These are phyloP conservation scores for Apogon talboti DNA, from an alignment of 2,797 vertebrate species.

Conservation along the genomic window DNA sequence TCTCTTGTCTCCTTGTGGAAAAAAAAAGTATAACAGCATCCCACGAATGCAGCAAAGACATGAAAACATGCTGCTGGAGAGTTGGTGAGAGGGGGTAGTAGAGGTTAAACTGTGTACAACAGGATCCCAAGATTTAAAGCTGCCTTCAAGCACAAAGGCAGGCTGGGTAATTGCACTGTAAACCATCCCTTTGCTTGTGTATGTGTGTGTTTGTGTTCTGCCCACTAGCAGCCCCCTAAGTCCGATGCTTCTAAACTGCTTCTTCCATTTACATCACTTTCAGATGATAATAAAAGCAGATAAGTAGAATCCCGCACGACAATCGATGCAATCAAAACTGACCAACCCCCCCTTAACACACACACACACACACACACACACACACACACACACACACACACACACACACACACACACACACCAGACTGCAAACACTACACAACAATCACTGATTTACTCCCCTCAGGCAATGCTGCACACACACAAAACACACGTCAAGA, in stretches of 20 bases:
- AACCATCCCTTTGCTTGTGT: conserved; percentile 47
- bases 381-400: conserved; percentile 5
- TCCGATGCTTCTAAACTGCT: conserved; percentile 47
- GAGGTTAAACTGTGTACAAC: conserved; percentile 40
- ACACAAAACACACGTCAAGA: conserved; percentile 1
- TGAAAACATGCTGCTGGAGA: conserved; percentile 9
- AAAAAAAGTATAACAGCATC: conserved; percentile 9
- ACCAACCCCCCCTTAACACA: background rate
- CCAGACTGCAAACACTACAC: conserved; percentile 7
- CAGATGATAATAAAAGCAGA: conserved; percentile 58
- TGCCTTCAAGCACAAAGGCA: conserved; percentile 48
- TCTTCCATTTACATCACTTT: conserved; percentile 39
- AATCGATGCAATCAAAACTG: conserved; percentile 25
- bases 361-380: background rate
- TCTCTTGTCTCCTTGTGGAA: too few species aligned
- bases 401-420: conserved; percentile 2
- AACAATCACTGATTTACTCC: conserved; percentile 43
- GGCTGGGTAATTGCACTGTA: conserved; percentile 73
- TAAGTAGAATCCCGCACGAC: conserved; percentile 43
- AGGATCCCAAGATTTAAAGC: conserved; percentile 65
- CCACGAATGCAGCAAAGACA: conserved; percentile 3
- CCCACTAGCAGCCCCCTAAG: conserved; percentile 20
- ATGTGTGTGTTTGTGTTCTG: conserved; percentile 9
- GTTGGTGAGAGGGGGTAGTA: background rate
- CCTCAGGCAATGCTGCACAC: background rate